Percentiles rank a stretch among this genome's conserved stretches.
Evolutionary conservation across 2,797 vertebrate genomes (phyloP).

Genomic region (Prionace glauca): DNA sequence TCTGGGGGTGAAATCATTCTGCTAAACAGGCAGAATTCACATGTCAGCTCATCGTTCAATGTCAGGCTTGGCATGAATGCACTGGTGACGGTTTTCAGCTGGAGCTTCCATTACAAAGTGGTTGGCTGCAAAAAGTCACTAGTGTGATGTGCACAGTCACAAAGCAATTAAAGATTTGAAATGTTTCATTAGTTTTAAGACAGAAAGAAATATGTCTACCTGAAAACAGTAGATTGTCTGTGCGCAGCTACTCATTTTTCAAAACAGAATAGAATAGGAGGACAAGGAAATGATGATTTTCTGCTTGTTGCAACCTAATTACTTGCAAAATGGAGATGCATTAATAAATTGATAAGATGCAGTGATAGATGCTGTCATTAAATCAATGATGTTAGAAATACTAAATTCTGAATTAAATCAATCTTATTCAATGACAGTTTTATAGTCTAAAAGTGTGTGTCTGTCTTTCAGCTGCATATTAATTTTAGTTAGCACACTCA

Average conservation of each 20-base stretch:
- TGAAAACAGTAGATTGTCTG: conserved; percentile 14
- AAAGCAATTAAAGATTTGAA: conserved; percentile 36
- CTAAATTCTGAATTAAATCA: conserved; percentile 24
- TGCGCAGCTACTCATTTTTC: background rate
- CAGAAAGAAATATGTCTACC: conserved; percentile 33
- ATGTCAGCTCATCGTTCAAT: conserved; percentile 20
- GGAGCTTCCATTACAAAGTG: conserved; percentile 30
- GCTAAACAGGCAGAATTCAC: conserved; percentile 24
- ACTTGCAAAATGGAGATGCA: conserved; percentile 27
- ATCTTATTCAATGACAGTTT: conserved; percentile 20
- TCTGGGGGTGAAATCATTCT: background rate
- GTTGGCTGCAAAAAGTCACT: conserved; percentile 22
- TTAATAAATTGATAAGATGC: conserved; percentile 31
- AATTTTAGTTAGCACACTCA: conserved; percentile 12
- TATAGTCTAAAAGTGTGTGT: background rate
- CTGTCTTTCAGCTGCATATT: conserved; percentile 20
- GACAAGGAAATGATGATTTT: conserved; percentile 35
- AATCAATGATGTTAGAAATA: conserved; percentile 35
- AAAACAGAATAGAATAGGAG: background rate
- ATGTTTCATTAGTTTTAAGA: conserved; percentile 37
- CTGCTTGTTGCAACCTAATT: conserved; percentile 29
- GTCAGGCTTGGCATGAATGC: conserved; percentile 4
- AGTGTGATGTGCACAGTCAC: conserved; percentile 19
- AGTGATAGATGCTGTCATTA: conserved; percentile 38
- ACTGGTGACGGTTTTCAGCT: background rate